Percentiles rank a stretch among this genome's conserved stretches.
Conservation (phyloP, 2,797 vertebrate genomes). For the Enteromius trimaculatus region DNA sequence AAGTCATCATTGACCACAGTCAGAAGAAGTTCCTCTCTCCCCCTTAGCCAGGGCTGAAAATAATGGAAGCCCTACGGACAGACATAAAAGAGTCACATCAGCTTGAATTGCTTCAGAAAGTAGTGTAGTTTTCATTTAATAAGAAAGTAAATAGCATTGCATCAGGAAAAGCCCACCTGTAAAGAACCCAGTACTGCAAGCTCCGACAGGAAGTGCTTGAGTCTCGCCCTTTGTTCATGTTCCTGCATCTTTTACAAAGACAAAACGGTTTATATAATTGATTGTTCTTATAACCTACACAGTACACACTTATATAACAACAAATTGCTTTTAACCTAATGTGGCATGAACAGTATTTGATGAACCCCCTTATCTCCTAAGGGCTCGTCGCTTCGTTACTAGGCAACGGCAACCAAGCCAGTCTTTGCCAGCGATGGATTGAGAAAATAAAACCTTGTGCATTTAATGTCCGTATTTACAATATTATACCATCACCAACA, state of each 20-base stretch:
- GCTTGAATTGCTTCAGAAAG: not conserved
- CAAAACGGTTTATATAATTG: conserved; percentile 16
- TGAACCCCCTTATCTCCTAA: not conserved
- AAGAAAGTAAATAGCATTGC: not conserved
- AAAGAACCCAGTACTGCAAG: conserved; percentile 77
- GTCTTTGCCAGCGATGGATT: not conserved
- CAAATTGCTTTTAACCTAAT: not conserved
- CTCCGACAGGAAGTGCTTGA: conserved; percentile 78
- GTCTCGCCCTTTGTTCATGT: conserved; percentile 74
- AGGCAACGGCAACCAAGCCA: conserved; percentile 7
- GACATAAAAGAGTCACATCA: not conserved
- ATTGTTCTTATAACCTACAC: not conserved
- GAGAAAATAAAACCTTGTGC: not conserved
- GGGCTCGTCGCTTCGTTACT: conserved; percentile 1
- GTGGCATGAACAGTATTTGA: not conserved
- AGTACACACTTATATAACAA: not conserved
- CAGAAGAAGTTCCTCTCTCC: conserved; percentile 82
- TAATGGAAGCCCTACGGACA: conserved; percentile 79
- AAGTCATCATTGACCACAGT: conserved; percentile 83
- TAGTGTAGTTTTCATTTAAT: not conserved
- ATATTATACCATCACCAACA: not conserved
- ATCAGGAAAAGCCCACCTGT: conserved; percentile 68
- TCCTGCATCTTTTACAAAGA: conserved; percentile 69
- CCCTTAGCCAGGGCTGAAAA: conserved; percentile 84
- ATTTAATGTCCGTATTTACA: not conserved